Percentiles rank a stretch among this genome's conserved stretches.
phyloP scores from a whole-genome alignment of 1,140 invertebrate species.

The Rhopalosiphum padi region DNA sequence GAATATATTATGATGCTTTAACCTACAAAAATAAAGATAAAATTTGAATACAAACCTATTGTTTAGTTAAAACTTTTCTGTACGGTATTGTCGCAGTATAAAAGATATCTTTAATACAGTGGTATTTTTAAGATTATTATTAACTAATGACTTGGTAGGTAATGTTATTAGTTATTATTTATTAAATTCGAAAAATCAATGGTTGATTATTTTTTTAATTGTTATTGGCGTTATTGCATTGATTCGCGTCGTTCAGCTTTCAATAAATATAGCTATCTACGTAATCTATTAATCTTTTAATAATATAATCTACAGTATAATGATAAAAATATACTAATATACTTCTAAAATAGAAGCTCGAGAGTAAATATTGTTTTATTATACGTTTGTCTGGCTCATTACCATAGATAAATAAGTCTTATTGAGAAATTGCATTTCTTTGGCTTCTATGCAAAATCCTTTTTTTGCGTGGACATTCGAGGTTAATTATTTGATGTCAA shows the following conservation, averaged over 20 bases:
- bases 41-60: neutral
- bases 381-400: neutral
- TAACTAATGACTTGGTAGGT: neutral
- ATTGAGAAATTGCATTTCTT: neutral
- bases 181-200: neutral
- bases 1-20: no score
- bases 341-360: neutral
- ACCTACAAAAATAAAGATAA: no score
- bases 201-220: neutral
- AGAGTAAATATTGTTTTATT: constrained; percentile 19
- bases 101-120: neutral
- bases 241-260: neutral
- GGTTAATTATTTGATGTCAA: neutral
- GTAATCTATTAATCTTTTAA: neutral
- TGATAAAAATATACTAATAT: neutral
- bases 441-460: neutral
- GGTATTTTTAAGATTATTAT: neutral
- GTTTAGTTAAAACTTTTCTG: no score
- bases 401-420: neutral
- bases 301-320: neutral
- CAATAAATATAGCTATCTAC: neutral
- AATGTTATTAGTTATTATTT: neutral
- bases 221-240: neutral
- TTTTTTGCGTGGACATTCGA: neutral
- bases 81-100: neutral